Base-by-base conservation (phyloP, 2,113 vertebrate species). In the Forbesichthys agassizii region DNA sequence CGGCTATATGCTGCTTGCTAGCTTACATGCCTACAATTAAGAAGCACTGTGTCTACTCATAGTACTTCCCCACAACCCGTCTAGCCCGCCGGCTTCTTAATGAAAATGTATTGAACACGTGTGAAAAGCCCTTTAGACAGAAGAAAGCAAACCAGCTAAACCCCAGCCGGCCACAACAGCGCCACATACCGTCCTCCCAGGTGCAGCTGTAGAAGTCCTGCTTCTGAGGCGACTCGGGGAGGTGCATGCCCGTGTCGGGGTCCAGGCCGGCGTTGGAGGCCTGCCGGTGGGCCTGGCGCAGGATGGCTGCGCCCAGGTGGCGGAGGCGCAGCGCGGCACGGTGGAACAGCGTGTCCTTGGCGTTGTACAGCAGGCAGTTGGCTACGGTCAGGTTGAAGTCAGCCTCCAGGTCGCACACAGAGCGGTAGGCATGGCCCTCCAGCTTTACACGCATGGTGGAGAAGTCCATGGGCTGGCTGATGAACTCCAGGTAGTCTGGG, bases 331-430 rank as follows among this genome's bases (percentile, higher is more conserved):
- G 88, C 69, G 96, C 97, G 71, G 96, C 93, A 87, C 95, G 94
- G 92, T 98, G 94, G 90, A 98, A 98, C 88, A 98, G 92, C 5
- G 96, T 99, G 90, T 99, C 98, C 92, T 96, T 97, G 91, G 93
- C 84, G 88, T 99, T 99, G 92, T 99, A 99, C 77, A 94, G 93
- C 91, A 99, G 95, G 91, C 98, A 99, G 94, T 99, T 99, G 88
- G 95, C 93, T 89, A 99, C 94, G 93, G 98, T 97, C 80, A 99
- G 94, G 90, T 96, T 96, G 92, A 99, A 99, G 90, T 99, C 98
- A 9, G 91, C 90, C 91, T 99, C 98, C 91, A 99, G 93, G 68
- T 97, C 96, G 75, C 95, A 92, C 86, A 99, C 86, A 5, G 95
- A 94, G 91, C 75, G 84, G 88, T 99, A 99, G 70, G 92, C 88